A percentile compares a stretch with the other conserved stretches of the same genome.
These are phyloP conservation scores for Blomia tropicalis DNA, from an alignment of 2,888 invertebrate species.

Conservation along the genomic window DNA sequence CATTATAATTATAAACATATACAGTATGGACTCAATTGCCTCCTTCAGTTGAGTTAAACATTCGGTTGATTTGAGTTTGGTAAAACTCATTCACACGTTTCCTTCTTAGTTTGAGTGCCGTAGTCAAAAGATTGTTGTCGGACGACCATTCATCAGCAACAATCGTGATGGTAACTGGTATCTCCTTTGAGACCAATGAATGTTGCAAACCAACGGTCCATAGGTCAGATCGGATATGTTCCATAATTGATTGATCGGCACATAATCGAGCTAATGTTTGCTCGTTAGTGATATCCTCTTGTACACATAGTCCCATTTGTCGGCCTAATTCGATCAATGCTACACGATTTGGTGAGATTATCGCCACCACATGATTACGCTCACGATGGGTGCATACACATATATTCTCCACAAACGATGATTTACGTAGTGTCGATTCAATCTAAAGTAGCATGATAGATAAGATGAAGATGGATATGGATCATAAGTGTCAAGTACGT, in stretches of 20 bases:
- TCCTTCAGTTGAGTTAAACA: no score
- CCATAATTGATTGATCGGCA: not conserved
- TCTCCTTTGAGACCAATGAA: conserved; percentile 1
- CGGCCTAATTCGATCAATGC: conserved; percentile 42
- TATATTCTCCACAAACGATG: conserved; percentile 89
- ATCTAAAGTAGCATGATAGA: conserved; percentile 35
- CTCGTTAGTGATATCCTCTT: not conserved
- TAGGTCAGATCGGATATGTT: not conserved
- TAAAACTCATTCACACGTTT: conserved; percentile 39
- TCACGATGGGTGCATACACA: conserved; percentile 85
- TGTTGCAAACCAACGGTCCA: not conserved
- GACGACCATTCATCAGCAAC: conserved; percentile 42
- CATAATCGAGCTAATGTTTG: no score
- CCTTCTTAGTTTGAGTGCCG: conserved; percentile 42
- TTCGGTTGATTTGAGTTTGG: conserved; percentile 35
- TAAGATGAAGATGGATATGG: not conserved
- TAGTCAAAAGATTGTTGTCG: conserved; percentile 41
- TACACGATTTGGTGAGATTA: conserved; percentile 57
- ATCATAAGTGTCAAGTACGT: not conserved
- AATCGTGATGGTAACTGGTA: conserved; percentile 35
- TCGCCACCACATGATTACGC: conserved; percentile 67
- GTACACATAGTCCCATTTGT: not conserved
- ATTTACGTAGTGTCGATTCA: conserved; percentile 80
- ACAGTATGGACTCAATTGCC: no score
- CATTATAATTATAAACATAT: no score